These are phyloP conservation scores for Luperina nickerlii DNA, from an alignment of 2,888 invertebrate species.

Conservation along the genomic window DNA sequence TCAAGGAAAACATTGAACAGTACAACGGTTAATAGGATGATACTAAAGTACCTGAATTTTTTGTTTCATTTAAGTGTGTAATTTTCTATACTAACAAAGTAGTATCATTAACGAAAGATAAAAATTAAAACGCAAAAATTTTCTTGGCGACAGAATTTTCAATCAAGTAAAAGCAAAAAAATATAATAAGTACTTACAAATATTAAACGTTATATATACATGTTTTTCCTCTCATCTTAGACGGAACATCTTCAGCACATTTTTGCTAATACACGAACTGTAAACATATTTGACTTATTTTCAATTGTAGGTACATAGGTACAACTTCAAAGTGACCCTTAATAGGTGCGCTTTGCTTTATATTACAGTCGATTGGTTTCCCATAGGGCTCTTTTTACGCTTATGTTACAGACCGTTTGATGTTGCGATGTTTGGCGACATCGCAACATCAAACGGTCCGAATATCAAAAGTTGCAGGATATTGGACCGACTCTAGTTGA, in stretches of 20 bases:
- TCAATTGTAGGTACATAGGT: slow-evolving; percentile 5
- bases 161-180: not conserved
- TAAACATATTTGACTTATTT: slow-evolving; percentile 12
- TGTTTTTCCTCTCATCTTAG: not conserved
- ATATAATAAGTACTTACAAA: too few species aligned
- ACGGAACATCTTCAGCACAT: not conserved
- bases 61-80: not conserved
- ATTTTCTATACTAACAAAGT: not conserved
- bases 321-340: slow-evolving; percentile 38
- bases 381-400: slow-evolving; percentile 3
- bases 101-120: not conserved
- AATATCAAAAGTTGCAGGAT: slow-evolving; percentile 54
- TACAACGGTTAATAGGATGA: not conserved
- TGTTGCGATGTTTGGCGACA: slow-evolving; percentile 47
- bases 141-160: not conserved
- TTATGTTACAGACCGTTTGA: slow-evolving; percentile 50
- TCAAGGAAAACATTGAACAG: not conserved
- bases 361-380: slow-evolving; percentile 23
- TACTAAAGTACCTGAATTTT: not conserved
- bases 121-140: not conserved
- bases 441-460: not conserved
- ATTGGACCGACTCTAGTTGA: slow-evolving; percentile 34
- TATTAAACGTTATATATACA: not conserved
- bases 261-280: not conserved
- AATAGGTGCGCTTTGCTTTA: slow-evolving; percentile 15